Conservation (phyloP, 1,140 invertebrate genomes). For the Meteorus sp. region DNA sequence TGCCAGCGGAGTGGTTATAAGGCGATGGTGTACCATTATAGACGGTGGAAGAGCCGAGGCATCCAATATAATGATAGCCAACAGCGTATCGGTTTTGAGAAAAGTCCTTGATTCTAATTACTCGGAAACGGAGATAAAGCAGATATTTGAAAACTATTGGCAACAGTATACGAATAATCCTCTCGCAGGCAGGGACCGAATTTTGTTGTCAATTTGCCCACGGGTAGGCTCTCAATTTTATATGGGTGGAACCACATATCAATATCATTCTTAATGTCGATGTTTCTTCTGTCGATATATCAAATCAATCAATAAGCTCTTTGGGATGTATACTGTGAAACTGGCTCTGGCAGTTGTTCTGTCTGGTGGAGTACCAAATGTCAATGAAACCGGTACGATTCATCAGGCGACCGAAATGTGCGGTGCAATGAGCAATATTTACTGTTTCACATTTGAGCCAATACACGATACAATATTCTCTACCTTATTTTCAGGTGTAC, state of each 20-base stretch:
- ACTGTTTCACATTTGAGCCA: not conserved
- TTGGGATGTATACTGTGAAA: constrained; percentile 86
- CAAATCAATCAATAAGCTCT: constrained; percentile 65
- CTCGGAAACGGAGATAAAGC: constrained; percentile 64
- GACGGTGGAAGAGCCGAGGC: constrained; percentile 66
- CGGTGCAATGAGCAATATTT: not conserved
- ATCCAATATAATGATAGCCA: constrained; percentile 48
- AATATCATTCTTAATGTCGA: no score
- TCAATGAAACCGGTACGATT: constrained; percentile 57
- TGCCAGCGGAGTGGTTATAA: constrained; percentile 73
- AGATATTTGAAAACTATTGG: constrained; percentile 80
- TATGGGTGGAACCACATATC: no score
- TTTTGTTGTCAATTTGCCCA: constrained; percentile 82
- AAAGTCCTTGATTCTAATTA: constrained; percentile 46
- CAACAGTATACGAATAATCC: constrained; percentile 64
- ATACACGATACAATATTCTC: not conserved
- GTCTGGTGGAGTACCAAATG: constrained; percentile 69
- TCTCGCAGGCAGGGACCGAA: constrained; percentile 75
- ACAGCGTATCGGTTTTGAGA: constrained; percentile 45
- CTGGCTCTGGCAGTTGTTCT: constrained; percentile 76
- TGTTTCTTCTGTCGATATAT: constrained; percentile 17
- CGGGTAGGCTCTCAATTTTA: constrained; percentile 71
- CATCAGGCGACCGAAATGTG: not conserved
- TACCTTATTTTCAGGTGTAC: constrained; percentile 37
- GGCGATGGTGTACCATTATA: constrained; percentile 69